A percentile compares a stretch with the other conserved stretches of the same genome.
These are phyloP conservation scores for Nymphicus hollandicus DNA, from an alignment of 2,113 vertebrate species.

Conservation along the genomic window DNA sequence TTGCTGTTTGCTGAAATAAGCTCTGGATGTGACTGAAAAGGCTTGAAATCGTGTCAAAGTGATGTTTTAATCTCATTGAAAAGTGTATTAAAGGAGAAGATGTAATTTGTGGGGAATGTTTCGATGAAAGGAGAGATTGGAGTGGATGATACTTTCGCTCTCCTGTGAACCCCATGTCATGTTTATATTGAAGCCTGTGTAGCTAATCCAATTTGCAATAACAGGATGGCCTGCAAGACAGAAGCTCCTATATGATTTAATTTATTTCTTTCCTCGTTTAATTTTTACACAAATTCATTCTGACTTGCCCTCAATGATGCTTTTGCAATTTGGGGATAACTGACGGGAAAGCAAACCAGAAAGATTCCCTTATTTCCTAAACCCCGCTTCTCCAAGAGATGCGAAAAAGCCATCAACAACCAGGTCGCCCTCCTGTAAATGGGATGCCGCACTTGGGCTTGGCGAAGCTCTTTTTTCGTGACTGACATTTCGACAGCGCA, in stretches of 20 bases:
- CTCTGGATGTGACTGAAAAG: slow-evolving; percentile 27
- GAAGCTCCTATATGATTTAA: slow-evolving; percentile 29
- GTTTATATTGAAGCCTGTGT: slow-evolving; percentile 71
- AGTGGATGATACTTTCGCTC: slow-evolving; percentile 73
- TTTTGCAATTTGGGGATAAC: slow-evolving; percentile 25
- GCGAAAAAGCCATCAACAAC: background rate
- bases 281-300: slow-evolving; percentile 52
- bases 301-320: slow-evolving; percentile 41
- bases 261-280: background rate
- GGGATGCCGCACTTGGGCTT: background rate
- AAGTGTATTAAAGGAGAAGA: slow-evolving; percentile 79
- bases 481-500: background rate
- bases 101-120: slow-evolving; percentile 72
- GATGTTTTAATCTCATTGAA: slow-evolving; percentile 82
- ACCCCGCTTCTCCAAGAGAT: background rate
- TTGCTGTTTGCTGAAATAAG: slow-evolving; percentile 62
- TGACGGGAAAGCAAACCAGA: background rate
- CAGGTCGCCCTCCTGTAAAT: background rate
- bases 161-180: slow-evolving; percentile 71
- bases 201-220: slow-evolving; percentile 78
- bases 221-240: slow-evolving; percentile 58
- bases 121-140: slow-evolving; percentile 79
- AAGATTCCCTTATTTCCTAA: background rate
- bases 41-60: slow-evolving; percentile 75
- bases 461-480: background rate